A percentile compares a stretch with the other conserved stretches of the same genome.
Conservation (phyloP, 2,797 vertebrate genomes). For the Sebastes kiyomatsui region DNA sequence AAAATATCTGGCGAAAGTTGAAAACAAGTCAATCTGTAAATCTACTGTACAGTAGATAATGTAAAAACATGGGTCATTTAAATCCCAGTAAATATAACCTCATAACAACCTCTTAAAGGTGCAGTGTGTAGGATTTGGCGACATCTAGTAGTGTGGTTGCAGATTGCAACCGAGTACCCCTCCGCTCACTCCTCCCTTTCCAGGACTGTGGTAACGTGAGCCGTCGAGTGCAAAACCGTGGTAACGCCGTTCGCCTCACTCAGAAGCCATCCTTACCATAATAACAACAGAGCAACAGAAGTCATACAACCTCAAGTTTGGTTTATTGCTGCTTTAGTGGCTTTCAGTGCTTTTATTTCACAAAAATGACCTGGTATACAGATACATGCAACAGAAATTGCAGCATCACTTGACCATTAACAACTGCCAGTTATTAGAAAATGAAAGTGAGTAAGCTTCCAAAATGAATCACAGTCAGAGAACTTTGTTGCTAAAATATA, state of each 20-base stretch:
- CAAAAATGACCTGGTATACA: neutral
- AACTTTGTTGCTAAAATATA: neutral
- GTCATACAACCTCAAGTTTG: neutral
- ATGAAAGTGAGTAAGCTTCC: neutral
- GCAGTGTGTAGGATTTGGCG: too few species aligned
- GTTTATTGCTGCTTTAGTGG: neutral
- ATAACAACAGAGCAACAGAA: too few species aligned
- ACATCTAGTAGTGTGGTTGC: too few species aligned
- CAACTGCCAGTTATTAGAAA: neutral
- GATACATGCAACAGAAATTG: neutral
- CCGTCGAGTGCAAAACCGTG: too few species aligned
- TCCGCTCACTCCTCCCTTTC: too few species aligned
- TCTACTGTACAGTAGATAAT: neutral
- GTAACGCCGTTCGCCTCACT: too few species aligned
- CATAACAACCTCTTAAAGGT: neutral
- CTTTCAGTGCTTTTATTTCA: neutral
- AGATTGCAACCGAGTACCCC: too few species aligned
- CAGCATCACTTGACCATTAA: neutral
- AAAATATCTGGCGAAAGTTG: neutral
- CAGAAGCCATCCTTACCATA: too few species aligned
- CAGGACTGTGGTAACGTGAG: too few species aligned
- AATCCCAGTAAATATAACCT: neutral
- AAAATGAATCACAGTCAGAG: neutral
- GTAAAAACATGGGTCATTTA: neutral
- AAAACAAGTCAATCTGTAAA: neutral